phyloP scores from a whole-genome alignment of 2,113 vertebrate species.

The Rostratula benghalensis region DNA sequence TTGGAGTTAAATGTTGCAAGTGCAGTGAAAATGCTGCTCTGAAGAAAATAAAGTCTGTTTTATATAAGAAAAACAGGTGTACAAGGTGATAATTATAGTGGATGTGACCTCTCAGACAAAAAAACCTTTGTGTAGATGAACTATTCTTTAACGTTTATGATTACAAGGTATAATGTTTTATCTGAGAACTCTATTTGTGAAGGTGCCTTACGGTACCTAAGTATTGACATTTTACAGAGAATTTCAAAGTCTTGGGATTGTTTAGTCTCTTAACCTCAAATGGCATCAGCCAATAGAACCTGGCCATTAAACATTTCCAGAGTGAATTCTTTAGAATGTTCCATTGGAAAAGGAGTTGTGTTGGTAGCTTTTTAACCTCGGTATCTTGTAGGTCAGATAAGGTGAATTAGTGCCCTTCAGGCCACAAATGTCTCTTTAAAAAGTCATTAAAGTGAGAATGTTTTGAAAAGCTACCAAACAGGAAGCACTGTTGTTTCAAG shows the following conservation, averaged over 20 bases:
- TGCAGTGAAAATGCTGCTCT: background rate
- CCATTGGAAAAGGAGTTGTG: background rate
- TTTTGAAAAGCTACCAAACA: conserved; percentile 60
- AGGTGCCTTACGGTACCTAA: background rate
- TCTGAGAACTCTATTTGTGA: background rate
- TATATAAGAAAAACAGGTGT: background rate
- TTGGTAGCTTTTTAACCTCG: background rate
- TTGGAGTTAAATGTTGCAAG: background rate
- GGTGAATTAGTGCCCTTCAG: background rate
- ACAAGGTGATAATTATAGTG: background rate
- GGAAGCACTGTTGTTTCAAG: conserved; percentile 38
- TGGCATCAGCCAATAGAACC: background rate
- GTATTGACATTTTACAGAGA: background rate
- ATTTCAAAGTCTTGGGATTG: background rate
- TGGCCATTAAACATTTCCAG: background rate
- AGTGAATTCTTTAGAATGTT: background rate
- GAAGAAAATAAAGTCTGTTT: background rate
- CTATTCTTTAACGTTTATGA: background rate
- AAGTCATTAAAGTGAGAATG: conserved; percentile 47
- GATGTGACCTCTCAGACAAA: background rate
- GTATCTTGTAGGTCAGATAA: conserved; percentile 21
- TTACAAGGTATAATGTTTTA: background rate
- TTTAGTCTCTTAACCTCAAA: background rate
- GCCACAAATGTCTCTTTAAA: conserved; percentile 21
- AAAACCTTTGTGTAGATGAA: background rate